Evolutionary conservation across 1,140 invertebrate genomes (phyloP), one percentile per base, ranked within the genome.

Genomic region (Andrena cerasifolii): DNA sequence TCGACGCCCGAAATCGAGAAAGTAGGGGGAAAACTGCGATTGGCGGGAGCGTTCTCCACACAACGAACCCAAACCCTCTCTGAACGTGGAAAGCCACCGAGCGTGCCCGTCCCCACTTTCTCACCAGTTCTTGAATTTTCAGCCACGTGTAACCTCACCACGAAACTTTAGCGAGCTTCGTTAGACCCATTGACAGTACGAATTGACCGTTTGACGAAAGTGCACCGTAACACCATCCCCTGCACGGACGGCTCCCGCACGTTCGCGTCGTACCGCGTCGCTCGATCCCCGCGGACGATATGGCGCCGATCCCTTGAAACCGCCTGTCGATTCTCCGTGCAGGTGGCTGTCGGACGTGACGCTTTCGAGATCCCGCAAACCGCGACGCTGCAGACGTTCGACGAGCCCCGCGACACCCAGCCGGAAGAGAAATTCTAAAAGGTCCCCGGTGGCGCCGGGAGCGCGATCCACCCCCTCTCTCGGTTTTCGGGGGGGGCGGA

Each of bases 311-410:
- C 14, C 47, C 12, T 40, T 49, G 7, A n/a, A n/a, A n/a, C n/a
- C n/a, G n/a, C n/a, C n/a, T n/a, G n/a, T n/a, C n/a, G 33, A 28
- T 24, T 61, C n/a, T 54, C 28, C 62, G 62, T 47, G 62, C 62
- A 75, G 72, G 72, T 75, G 49, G n/a, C 24, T 18, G 26, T 3
- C 49, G 24, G 49, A 33, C 49, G 18, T 33, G 40, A 18, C 49
- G 12, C 49, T 3, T 45, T 74, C 36, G 61, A 66, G 49, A 31
- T 56, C 31, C 72, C 43, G 31, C 59, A 74, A 16, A 65, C 71
- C 33, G 47, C 72, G 26, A 74, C 72, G 59, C 49, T 65, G 72
- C 61, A 74, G 72, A 74, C 49, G 1, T 53, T 74, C 49, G 61
- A 74, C 61, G 72, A 74, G 14, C 40, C 61, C 65, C 61, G 49